phyloP scores from a whole-genome alignment of 2,888 invertebrate genomes.

The Zygothrica quintamaculata region DNA sequence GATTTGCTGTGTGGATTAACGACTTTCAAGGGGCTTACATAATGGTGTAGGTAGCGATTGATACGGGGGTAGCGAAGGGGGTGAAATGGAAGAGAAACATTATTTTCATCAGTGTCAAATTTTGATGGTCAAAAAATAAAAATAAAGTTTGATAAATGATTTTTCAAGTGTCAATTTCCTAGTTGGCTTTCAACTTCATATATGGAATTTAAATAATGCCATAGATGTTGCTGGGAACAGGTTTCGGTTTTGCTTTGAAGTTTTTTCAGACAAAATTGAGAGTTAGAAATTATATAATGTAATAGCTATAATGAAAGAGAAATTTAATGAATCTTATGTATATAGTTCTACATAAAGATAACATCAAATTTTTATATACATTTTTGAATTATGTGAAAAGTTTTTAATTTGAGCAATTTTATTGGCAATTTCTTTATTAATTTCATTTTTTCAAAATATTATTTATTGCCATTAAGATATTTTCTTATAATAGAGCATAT shows the following conservation, averaged over 20 bases:
- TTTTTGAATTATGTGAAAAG: too few species aligned
- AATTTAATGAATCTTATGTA: neutral
- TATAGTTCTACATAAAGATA: neutral
- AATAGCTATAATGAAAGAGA: neutral
- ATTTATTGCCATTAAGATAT: too few species aligned
- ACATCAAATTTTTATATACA: too few species aligned
- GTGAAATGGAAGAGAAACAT: conserved; percentile 8
- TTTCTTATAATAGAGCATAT: too few species aligned
- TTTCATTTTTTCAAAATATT: too few species aligned
- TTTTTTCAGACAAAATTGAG: neutral
- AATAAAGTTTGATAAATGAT: conserved; percentile 63
- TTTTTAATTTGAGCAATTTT: too few species aligned
- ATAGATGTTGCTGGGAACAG: conserved; percentile 10
- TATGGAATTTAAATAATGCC: conserved; percentile 22
- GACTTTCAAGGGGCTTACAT: neutral
- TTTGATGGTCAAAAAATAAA: conserved; percentile 32
- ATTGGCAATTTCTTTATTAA: too few species aligned
- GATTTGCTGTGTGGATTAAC: too few species aligned
- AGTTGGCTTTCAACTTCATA: conserved; percentile 13
- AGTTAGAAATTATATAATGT: neutral
- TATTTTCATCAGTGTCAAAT: conserved; percentile 41
- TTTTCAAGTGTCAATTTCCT: conserved; percentile 64
- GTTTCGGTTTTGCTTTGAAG: conserved; percentile 18
- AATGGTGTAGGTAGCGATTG: too few species aligned
- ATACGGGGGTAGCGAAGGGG: neutral